These are phyloP conservation scores for Cheilosia scutellata DNA, from an alignment of 2,888 invertebrate genomes.

Conservation along the genomic window DNA sequence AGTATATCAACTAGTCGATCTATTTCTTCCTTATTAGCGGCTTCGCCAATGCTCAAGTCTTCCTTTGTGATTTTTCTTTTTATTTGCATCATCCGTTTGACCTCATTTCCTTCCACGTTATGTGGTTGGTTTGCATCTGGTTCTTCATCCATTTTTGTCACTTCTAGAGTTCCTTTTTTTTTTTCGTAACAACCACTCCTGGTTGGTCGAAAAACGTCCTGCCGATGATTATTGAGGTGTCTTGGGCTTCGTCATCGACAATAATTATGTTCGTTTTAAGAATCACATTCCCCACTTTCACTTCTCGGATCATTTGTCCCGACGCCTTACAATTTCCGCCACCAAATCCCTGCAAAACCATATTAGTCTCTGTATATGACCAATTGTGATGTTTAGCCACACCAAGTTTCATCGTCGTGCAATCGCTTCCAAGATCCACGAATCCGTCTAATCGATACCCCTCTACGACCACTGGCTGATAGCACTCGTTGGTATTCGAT, in stretches of 20 bases:
- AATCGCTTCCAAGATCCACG: background rate
- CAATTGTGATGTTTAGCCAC: background rate
- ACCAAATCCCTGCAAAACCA: conserved; percentile 10
- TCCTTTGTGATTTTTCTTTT: background rate
- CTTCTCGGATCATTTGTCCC: conserved; percentile 6
- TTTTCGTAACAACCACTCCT: background rate
- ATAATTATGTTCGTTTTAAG: conserved; percentile 17
- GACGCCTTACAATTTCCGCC: conserved; percentile 7
- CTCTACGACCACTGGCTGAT: too few species aligned
- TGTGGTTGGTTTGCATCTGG: background rate
- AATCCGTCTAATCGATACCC: too few species aligned
- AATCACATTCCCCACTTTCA: conserved; percentile 10
- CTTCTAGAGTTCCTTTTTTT: background rate
- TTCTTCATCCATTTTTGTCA: background rate
- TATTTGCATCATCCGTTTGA: background rate
- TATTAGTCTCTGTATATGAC: background rate
- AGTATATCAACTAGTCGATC: background rate
- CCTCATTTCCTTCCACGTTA: background rate
- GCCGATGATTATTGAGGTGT: conserved; percentile 24
- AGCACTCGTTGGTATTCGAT: too few species aligned
- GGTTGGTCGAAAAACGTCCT: background rate
- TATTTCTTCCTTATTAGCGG: conserved; percentile 1
- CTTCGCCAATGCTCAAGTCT: background rate
- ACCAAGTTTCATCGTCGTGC: background rate
- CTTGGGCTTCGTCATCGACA: conserved; percentile 25